Percentiles rank a stretch among this genome's conserved stretches.
Conservation (phyloP, 2,113 vertebrate species). For the Ardeotis arabs region DNA sequence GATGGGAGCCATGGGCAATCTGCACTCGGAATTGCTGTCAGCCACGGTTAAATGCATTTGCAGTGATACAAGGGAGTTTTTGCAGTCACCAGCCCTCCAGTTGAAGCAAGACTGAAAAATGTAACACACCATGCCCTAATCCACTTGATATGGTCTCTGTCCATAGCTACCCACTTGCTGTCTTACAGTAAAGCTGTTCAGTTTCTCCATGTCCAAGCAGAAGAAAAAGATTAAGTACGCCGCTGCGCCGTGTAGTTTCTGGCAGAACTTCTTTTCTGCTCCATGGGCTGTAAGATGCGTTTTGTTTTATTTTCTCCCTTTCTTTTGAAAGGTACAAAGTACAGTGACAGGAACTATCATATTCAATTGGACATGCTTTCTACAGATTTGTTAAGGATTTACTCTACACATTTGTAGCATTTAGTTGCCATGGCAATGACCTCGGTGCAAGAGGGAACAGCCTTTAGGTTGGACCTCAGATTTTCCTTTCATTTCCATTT, state of each 20-base stretch:
- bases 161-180: background rate
- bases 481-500: conserved; percentile 91
- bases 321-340: conserved; percentile 54
- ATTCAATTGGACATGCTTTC: conserved; percentile 78
- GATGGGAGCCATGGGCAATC: background rate
- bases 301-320: conserved; percentile 38
- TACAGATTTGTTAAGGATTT: conserved; percentile 79
- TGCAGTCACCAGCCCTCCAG: background rate
- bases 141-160: background rate
- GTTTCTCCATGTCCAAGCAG: background rate
- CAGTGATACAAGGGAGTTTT: background rate
- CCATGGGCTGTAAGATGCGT: background rate
- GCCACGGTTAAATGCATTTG: background rate
- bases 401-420: conserved; percentile 75
- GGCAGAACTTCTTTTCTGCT: conserved; percentile 25
- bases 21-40: background rate
- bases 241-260: background rate
- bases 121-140: background rate
- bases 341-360: conserved; percentile 69
- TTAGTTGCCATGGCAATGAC: conserved; percentile 79
- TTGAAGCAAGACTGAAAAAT: conserved; percentile 34
- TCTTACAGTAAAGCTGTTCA: background rate
- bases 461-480: conserved; percentile 84
- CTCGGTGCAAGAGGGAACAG: conserved; percentile 76
- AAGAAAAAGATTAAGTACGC: background rate